A percentile compares a stretch with the other conserved stretches of the same genome.
Evolutionary conservation across 2,888 invertebrate species (phyloP).

Genomic region (Myopa testacea): DNA sequence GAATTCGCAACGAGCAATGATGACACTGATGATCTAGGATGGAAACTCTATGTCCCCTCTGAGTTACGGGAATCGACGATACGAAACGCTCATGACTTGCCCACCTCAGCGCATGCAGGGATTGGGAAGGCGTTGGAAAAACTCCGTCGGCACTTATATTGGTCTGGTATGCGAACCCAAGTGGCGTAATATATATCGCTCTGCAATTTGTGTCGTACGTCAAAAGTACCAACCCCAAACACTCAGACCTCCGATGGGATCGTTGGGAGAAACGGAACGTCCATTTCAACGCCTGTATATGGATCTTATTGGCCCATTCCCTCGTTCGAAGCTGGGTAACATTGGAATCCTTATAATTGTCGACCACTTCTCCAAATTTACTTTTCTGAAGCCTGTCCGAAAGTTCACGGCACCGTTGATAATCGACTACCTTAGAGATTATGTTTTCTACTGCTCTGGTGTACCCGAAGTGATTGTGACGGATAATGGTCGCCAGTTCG

Average conservation of each 20-base stretch:
- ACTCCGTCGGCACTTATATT: slow-evolving; percentile 28
- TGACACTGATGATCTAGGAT: background rate
- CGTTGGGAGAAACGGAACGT: background rate
- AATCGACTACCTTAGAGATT: too few species aligned
- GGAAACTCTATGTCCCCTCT: slow-evolving; percentile 38
- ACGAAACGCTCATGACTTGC: background rate
- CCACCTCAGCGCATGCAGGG: slow-evolving; percentile 15
- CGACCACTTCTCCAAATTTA: too few species aligned
- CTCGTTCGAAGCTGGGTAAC: too few species aligned
- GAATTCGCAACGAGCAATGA: background rate
- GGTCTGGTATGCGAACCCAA: background rate
- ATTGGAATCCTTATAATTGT: too few species aligned
- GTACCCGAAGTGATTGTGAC: background rate
- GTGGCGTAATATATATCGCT: slow-evolving; percentile 1
- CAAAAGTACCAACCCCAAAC: slow-evolving; percentile 17
- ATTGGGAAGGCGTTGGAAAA: slow-evolving; percentile 27
- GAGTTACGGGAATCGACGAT: too few species aligned
- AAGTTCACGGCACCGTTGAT: too few species aligned
- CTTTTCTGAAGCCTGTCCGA: too few species aligned
- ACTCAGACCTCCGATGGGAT: slow-evolving; percentile 14
- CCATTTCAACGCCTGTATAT: too few species aligned
- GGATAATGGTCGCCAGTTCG: background rate
- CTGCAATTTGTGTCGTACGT: slow-evolving; percentile 19
- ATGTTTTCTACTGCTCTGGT: background rate
- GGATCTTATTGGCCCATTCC: too few species aligned